phyloP scores from a whole-genome alignment of 2,113 vertebrate species.

The Phrynosoma platyrhinos region DNA sequence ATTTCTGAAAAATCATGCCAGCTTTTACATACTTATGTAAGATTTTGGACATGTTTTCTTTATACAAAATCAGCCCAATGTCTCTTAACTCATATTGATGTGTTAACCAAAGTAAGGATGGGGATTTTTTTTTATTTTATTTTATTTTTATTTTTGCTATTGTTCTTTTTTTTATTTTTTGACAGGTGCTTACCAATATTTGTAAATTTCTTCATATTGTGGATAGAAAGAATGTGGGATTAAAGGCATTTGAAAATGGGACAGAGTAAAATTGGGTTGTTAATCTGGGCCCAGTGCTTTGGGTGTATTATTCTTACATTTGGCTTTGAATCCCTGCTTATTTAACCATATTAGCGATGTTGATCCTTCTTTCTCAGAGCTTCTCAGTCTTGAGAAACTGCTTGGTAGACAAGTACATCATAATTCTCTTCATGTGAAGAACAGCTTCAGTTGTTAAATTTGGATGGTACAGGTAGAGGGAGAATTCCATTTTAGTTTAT shows the following conservation, averaged over 20 bases:
- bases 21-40: neutral
- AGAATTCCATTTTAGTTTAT: neutral
- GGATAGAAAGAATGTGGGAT: neutral
- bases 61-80: neutral
- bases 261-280: too few relatives aligned
- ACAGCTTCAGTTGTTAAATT: neutral
- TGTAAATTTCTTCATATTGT: neutral
- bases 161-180: too few relatives aligned
- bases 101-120: neutral
- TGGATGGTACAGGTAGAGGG: neutral
- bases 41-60: neutral
- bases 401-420: too few relatives aligned
- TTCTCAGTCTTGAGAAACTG: too few relatives aligned
- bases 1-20: slow-evolving; percentile 4
- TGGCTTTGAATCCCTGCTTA: neutral
- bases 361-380: neutral
- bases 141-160: neutral
- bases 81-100: neutral
- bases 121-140: neutral
- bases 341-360: neutral
- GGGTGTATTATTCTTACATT: neutral
- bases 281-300: neutral
- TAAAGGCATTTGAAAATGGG: neutral
- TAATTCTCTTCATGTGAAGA: neutral
- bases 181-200: neutral